Evolutionary conservation across 2,888 invertebrate species (phyloP).

Genomic region (Meganola albula): DNA sequence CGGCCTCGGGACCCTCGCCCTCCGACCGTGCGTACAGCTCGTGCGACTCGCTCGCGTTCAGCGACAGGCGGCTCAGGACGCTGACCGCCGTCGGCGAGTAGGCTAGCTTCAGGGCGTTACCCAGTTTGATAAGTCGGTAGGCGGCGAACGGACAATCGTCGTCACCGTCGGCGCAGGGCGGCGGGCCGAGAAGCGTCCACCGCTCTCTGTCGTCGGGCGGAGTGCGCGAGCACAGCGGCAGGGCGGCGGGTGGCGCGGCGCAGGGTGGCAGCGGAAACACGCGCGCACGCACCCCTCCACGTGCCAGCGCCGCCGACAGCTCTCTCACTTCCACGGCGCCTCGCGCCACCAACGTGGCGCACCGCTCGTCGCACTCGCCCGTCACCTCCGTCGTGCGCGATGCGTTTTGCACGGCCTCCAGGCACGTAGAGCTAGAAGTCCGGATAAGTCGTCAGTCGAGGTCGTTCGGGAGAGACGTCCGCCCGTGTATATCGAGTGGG

Average conservation of each 20-base stretch:
- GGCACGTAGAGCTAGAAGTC: too few relatives aligned
- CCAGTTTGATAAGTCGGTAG: constrained; percentile 49
- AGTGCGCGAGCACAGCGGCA: constrained; percentile 40
- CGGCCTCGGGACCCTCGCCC: constrained; percentile 25
- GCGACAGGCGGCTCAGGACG: constrained; percentile 38
- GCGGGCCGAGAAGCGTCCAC: constrained; percentile 37
- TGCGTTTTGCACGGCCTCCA: too few relatives aligned
- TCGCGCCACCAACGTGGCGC: constrained; percentile 43
- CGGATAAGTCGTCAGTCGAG: too few relatives aligned
- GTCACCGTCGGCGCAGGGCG: constrained; percentile 43
- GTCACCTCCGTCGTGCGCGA: too few relatives aligned
- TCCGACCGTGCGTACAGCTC: constrained; percentile 29
- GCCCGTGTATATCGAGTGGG: neutral
- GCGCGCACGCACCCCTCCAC: constrained; percentile 12
- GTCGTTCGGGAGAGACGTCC: too few relatives aligned
- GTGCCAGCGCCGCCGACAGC: constrained; percentile 26
- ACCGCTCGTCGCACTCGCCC: constrained; percentile 21
- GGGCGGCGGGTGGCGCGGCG: constrained; percentile 7
- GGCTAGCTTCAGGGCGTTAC: constrained; percentile 43
- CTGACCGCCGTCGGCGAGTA: constrained; percentile 42
- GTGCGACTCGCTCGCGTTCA: constrained; percentile 33
- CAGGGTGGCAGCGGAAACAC: constrained; percentile 22
- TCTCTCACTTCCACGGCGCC: constrained; percentile 37
- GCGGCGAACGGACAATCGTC: constrained; percentile 54
- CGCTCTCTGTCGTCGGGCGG: constrained; percentile 16